These are phyloP conservation scores for Rhineura floridana DNA, from an alignment of 2,113 vertebrate species.

Conservation along the genomic window DNA sequence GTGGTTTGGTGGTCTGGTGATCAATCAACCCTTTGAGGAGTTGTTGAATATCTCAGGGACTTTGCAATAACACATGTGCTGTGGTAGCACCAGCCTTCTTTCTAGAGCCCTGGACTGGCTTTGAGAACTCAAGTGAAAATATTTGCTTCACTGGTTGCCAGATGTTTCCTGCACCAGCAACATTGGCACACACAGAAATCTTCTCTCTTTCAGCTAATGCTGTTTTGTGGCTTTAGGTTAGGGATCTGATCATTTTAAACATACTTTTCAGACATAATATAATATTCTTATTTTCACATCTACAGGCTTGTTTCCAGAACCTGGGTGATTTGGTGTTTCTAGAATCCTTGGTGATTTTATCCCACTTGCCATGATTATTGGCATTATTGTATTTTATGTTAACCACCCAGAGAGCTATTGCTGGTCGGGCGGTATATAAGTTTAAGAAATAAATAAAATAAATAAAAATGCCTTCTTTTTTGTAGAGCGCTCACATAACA, in stretches of 20 bases:
- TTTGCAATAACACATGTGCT: neutral
- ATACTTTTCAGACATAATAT: neutral
- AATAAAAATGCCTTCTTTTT: no score
- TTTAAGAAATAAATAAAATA: no score
- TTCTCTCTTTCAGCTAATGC: rapidly evolving
- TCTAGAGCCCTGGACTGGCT: neutral
- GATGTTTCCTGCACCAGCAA: neutral
- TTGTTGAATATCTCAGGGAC: neutral
- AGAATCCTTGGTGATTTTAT: neutral
- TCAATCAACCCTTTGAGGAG: neutral
- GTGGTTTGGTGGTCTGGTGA: neutral
- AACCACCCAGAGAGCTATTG: no score
- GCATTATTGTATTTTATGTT: no score
- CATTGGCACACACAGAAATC: rapidly evolving
- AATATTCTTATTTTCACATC: neutral
- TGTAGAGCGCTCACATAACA: no score
- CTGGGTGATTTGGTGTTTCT: neutral
- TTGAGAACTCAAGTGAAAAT: neutral
- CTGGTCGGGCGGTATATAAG: no score
- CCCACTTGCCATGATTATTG: neutral
- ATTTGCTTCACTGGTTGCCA: neutral
- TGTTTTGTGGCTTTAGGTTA: rapidly evolving
- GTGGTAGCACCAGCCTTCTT: neutral
- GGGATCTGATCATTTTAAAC: neutral
- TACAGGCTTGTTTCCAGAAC: neutral